These are phyloP conservation scores for Trochalopteron elliotii DNA, from an alignment of 2,113 vertebrate genomes.

Conservation along the genomic window DNA sequence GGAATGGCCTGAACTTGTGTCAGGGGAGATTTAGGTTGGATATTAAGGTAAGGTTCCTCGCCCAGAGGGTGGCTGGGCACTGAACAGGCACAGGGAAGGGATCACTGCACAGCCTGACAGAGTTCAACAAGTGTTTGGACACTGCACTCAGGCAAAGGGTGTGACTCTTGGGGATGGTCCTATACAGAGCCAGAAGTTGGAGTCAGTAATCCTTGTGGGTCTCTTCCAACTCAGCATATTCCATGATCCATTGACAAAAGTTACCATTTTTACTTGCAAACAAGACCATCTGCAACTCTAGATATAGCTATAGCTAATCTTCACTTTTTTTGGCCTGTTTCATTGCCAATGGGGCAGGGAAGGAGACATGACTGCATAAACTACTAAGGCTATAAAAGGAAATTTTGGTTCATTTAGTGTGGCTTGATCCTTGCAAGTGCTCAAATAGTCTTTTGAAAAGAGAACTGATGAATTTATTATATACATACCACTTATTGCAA, in stretches of 20 bases:
- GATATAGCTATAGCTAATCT: neutral
- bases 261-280: neutral
- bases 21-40: neutral
- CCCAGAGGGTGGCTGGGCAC: neutral
- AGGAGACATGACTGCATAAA: neutral
- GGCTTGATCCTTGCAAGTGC: neutral
- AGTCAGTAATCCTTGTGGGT: neutral
- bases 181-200: neutral
- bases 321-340: neutral
- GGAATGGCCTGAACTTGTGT: neutral
- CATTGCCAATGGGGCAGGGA: neutral
- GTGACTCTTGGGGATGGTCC: neutral
- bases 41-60: rapidly evolving
- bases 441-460: neutral
- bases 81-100: neutral
- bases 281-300: neutral
- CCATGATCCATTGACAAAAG: neutral
- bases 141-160: rapidly evolving
- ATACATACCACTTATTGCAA: neutral
- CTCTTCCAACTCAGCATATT: neutral
- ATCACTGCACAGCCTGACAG: neutral
- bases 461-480: neutral
- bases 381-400: neutral
- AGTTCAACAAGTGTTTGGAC: neutral
- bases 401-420: neutral